Conservation (phyloP, 2,888 invertebrate species). For the Tinea semifulvella region DNA sequence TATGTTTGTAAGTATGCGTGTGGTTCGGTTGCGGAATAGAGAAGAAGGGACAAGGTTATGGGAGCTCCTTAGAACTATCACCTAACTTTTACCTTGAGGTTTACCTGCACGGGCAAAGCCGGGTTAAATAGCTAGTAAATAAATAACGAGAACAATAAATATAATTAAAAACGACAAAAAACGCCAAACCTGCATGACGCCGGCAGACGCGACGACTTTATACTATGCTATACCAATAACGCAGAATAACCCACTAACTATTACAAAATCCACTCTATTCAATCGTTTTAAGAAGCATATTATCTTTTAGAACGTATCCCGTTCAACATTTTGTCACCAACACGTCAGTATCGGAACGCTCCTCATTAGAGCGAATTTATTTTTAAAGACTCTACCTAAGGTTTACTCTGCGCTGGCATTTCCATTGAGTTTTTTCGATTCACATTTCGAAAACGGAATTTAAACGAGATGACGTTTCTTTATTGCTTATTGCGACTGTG, state of each 20-base stretch:
- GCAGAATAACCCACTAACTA: neutral
- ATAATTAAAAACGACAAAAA: conserved; percentile 64
- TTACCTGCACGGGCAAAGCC: no score
- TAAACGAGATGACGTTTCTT: conserved; percentile 57
- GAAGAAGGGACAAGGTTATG: no score
- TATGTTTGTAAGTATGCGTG: no score
- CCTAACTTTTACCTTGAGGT: no score
- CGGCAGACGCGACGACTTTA: conserved; percentile 53
- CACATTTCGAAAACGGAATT: conserved; percentile 43
- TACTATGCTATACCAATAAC: conserved; percentile 27
- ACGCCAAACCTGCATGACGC: conserved; percentile 54
- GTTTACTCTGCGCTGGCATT: conserved; percentile 33
- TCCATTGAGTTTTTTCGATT: conserved; percentile 27
- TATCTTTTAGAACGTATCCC: conserved; percentile 16
- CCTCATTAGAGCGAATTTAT: conserved; percentile 52
- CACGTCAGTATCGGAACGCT: conserved; percentile 46
- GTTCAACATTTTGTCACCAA: conserved; percentile 55
- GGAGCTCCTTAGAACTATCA: no score
- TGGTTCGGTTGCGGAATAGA: no score
- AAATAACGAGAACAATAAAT: conserved; percentile 64
- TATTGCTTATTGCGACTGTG: conserved; percentile 30
- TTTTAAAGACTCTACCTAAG: conserved; percentile 35
- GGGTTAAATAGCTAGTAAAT: conserved; percentile 33
- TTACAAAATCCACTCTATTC: neutral
- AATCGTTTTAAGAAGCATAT: neutral